phyloP scores from a whole-genome alignment of 2,113 vertebrate genomes.

The Aldabrachelys gigantea region DNA sequence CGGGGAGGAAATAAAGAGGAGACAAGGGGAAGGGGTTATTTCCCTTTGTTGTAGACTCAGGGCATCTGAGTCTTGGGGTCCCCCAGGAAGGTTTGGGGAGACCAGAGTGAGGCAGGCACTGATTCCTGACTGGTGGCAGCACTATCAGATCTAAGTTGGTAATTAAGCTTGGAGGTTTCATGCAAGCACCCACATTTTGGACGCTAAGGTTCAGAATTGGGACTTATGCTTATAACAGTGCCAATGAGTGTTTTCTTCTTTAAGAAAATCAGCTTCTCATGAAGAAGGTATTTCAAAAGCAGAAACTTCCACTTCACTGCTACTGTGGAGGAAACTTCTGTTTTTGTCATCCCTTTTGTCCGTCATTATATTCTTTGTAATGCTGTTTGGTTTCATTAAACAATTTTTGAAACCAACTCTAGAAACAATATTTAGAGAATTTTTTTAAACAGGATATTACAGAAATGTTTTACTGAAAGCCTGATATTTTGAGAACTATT shows the following conservation, averaged over 20 bases:
- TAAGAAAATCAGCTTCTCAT: not conserved
- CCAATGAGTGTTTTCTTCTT: not conserved
- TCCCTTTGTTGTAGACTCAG: too few relatives aligned
- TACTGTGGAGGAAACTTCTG: not conserved
- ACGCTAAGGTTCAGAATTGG: too few relatives aligned
- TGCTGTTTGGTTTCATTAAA: not conserved
- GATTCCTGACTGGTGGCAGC: too few relatives aligned
- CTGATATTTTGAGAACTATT: not conserved
- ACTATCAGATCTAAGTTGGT: too few relatives aligned
- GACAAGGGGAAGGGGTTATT: too few relatives aligned
- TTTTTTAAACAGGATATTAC: not conserved
- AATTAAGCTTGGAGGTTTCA: too few relatives aligned
- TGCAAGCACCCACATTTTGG: too few relatives aligned
- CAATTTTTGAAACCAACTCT: not conserved
- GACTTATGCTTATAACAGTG: too few relatives aligned
- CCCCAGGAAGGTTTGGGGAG: too few relatives aligned
- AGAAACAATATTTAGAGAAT: not conserved
- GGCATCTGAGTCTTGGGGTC: too few relatives aligned
- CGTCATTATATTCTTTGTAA: conserved; percentile 8
- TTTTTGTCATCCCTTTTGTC: not conserved
- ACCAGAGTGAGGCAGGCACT: too few relatives aligned
- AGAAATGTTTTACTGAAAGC: not conserved
- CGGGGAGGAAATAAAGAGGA: too few relatives aligned
- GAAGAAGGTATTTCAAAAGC: not conserved
- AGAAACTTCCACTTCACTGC: not conserved